A percentile compares a stretch with the other conserved stretches of the same genome.
Evolutionary conservation across 2,113 vertebrate genomes (phyloP).

Genomic region (Aegotheles bennettii): DNA sequence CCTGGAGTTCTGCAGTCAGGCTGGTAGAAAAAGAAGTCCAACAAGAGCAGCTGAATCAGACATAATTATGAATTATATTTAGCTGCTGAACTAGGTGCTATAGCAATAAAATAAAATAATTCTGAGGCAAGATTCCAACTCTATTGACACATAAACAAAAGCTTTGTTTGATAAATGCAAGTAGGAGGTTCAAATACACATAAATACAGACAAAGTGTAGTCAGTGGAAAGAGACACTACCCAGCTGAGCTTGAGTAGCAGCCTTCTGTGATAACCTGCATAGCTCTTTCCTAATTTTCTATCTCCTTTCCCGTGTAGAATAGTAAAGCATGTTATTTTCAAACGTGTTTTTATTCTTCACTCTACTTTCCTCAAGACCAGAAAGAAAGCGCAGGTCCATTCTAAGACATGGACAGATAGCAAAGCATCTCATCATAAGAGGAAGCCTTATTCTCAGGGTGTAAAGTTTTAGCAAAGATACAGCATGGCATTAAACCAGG

Average conservation of each 20-base stretch:
- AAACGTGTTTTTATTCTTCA: background rate
- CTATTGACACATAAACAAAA: background rate
- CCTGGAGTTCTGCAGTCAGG: background rate
- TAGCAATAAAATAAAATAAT: background rate
- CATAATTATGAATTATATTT: background rate
- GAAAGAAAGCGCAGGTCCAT: background rate
- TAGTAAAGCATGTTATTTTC: background rate
- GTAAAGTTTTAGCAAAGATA: background rate
- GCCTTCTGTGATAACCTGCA: background rate
- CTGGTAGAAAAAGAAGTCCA: background rate
- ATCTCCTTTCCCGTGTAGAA: background rate
- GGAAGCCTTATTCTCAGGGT: background rate
- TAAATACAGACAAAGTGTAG: background rate
- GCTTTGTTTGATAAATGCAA: background rate
- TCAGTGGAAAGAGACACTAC: background rate
- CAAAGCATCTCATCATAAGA: background rate
- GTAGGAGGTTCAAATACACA: background rate
- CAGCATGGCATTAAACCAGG: background rate
- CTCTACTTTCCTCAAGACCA: background rate
- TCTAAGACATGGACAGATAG: background rate
- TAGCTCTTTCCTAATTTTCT: background rate
- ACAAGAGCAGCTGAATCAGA: background rate
- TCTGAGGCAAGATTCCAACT: background rate
- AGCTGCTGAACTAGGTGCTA: background rate
- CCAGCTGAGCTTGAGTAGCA: background rate